Evolutionary conservation across 2,797 vertebrate species (phyloP).

Genomic region (Microcaecilia unicolor): DNA sequence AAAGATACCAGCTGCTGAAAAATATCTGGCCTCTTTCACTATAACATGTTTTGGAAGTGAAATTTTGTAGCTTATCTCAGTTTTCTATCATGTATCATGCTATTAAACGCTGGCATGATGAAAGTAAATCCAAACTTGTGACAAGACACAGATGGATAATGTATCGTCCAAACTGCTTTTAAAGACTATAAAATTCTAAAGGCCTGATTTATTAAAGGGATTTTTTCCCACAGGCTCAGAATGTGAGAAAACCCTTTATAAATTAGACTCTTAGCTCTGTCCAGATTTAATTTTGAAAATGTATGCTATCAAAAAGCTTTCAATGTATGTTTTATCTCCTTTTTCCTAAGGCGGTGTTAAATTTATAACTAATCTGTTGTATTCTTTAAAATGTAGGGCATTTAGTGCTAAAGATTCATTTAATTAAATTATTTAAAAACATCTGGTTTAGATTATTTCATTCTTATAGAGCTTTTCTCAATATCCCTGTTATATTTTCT

Average conservation of each 20-base stretch:
- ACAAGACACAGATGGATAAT: conserved; percentile 22
- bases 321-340: conserved; percentile 56
- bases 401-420: conserved; percentile 68
- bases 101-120: conserved; percentile 1
- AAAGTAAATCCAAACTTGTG: conserved; percentile 28
- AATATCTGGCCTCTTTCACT: no score
- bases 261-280: conserved; percentile 53
- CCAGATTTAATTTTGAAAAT: conserved; percentile 52
- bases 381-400: conserved; percentile 53
- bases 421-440: conserved; percentile 63
- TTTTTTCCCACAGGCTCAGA: no score
- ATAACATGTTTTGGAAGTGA: no score
- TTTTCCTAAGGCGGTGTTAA: conserved; percentile 62
- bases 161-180: conserved; percentile 25
- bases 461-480: conserved; percentile 51
- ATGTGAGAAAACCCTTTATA: no score
- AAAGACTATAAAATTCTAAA: no score
- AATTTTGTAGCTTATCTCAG: no score
- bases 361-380: conserved; percentile 71
- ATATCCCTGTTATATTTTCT: conserved; percentile 56
- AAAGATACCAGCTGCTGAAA: no score
- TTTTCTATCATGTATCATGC: no score
- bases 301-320: conserved; percentile 54
- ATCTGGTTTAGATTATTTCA: conserved; percentile 54
- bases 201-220: no score